Conservation (phyloP, 2,888 invertebrate genomes). For the Microplitis deprimator region DNA sequence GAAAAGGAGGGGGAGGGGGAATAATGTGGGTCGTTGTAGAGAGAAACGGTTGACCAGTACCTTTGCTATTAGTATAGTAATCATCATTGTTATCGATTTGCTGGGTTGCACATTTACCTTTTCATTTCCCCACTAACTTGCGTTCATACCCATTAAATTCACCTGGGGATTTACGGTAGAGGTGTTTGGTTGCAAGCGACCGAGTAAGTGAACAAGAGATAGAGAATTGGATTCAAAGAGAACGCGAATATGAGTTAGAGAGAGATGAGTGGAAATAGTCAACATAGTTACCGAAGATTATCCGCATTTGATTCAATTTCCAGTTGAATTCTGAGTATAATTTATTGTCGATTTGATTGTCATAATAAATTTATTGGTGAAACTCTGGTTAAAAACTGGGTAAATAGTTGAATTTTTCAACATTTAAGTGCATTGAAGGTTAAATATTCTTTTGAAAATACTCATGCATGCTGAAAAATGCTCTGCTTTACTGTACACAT, state of each 20-base stretch:
- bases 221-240: conserved; percentile 33
- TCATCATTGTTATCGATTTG: conserved; percentile 52
- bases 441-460: neutral
- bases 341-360: conserved; percentile 47
- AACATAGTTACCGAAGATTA: conserved; percentile 63
- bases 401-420: neutral
- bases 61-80: conserved; percentile 52
- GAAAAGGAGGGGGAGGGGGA: conserved; percentile 4
- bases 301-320: conserved; percentile 61
- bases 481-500: conserved; percentile 19
- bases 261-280: conserved; percentile 49
- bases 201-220: conserved; percentile 1
- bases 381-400: neutral
- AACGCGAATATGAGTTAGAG: conserved; percentile 32
- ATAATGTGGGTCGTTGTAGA: neutral
- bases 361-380: conserved; percentile 11
- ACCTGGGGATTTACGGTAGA: neutral
- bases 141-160: conserved; percentile 35
- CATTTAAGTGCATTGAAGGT: neutral
- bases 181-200: conserved; percentile 16
- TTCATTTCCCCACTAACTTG: conserved; percentile 40
- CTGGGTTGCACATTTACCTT: conserved; percentile 44
- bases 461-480: conserved; percentile 9
- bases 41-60: conserved; percentile 18
- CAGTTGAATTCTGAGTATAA: conserved; percentile 50